A percentile compares a stretch with the other conserved stretches of the same genome.
Evolutionary conservation across 2,888 invertebrate genomes (phyloP).

Genomic region (Ophioninae sp.): DNA sequence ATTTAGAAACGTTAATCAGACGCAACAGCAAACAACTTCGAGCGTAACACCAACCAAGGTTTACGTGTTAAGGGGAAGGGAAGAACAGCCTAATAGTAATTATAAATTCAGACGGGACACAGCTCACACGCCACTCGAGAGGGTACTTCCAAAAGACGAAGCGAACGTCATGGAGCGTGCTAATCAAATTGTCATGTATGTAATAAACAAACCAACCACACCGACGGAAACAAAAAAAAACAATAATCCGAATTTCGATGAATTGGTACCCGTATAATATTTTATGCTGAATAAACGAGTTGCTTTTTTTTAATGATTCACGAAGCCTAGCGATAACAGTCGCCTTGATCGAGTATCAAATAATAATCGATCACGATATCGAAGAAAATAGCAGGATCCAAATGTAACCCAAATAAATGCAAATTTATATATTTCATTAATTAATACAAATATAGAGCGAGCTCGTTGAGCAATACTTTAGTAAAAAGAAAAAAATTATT

Average conservation of each 20-base stretch:
- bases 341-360: neutral
- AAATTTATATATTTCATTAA: neutral
- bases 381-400: neutral
- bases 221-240: slow-evolving; percentile 4
- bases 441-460: neutral
- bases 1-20: slow-evolving; percentile 81
- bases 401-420: neutral
- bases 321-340: slow-evolving; percentile 1
- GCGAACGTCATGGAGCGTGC: slow-evolving; percentile 92
- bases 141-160: slow-evolving; percentile 87
- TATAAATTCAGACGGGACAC: slow-evolving; percentile 79
- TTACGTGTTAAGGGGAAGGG: slow-evolving; percentile 77
- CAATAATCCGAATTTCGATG: slow-evolving; percentile 14
- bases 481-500: neutral
- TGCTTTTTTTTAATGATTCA: slow-evolving; percentile 27
- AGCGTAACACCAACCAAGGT: slow-evolving; percentile 73
- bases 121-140: slow-evolving; percentile 82
- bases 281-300: slow-evolving; percentile 51
- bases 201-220: slow-evolving; percentile 71
- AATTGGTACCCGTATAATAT: slow-evolving; percentile 38
- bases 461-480: neutral
- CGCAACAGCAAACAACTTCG: slow-evolving; percentile 71
- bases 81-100: slow-evolving; percentile 79
- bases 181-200: slow-evolving; percentile 94
- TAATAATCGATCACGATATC: neutral